Percentiles rank a stretch among this genome's conserved stretches.
phyloP scores from a whole-genome alignment of 2,113 vertebrate genomes.

The Eleginops maclovinus region DNA sequence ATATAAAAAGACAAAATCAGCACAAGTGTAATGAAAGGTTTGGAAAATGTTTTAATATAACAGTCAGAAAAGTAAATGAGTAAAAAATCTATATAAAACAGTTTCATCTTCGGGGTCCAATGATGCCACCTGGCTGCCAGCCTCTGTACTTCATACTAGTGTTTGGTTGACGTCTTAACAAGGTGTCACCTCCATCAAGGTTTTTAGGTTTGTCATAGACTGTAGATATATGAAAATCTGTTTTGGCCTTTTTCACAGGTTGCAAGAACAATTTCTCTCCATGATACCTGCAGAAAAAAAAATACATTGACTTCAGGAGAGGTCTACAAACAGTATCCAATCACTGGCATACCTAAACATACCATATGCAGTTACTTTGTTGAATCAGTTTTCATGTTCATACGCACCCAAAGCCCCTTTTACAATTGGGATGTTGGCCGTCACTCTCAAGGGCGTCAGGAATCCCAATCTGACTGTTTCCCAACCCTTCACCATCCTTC shows the following conservation, averaged over 20 bases:
- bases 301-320: not conserved
- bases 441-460: slow-evolving; percentile 91
- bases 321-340: not conserved
- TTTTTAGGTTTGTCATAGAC: slow-evolving; percentile 91
- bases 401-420: slow-evolving; percentile 94
- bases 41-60: slow-evolving; percentile 41
- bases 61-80: not conserved
- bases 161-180: slow-evolving; percentile 89
- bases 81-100: slow-evolving; percentile 1
- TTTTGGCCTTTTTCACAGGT: slow-evolving; percentile 82
- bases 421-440: slow-evolving; percentile 94
- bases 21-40: not conserved
- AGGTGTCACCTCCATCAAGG: slow-evolving; percentile 85
- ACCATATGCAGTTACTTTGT: not conserved
- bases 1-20: not conserved
- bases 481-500: slow-evolving; percentile 93
- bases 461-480: slow-evolving; percentile 87
- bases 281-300: slow-evolving; percentile 88
- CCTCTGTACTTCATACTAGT: slow-evolving; percentile 91
- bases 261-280: slow-evolving; percentile 91
- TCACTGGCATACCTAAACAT: not conserved
- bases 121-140: slow-evolving; percentile 75
- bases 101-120: slow-evolving; percentile 61
- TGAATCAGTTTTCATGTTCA: not conserved
- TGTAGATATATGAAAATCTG: slow-evolving; percentile 87